Evolutionary conservation across 2,113 vertebrate genomes (phyloP), one percentile per base, ranked within the genome.

Genomic region (Laterallus jamaicensis): DNA sequence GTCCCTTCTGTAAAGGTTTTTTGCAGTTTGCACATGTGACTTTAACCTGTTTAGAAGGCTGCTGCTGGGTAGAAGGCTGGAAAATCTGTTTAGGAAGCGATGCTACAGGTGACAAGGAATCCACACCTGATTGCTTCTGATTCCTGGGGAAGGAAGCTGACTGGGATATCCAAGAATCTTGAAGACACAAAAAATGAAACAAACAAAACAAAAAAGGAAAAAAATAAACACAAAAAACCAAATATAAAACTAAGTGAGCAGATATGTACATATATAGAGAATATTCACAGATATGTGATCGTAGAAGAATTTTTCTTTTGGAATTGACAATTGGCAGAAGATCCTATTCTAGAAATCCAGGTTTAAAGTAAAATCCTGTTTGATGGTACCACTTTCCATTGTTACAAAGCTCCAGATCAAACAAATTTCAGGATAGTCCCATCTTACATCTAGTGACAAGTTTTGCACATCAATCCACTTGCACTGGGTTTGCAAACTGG

Each of bases 101-200:
- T 91, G 99, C 99, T 96, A 99, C 99, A 58, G 99, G 97, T 74
- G 99, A 99, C 39, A 99, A 97, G 69, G 99, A 99, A 98, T 99
- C 99, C 81, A 99, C 99, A 42, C 99, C 99, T 29, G 98, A 98
- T 81, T 99, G 99, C 86, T 99, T 99, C 97, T 99, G 99, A 97
- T 99, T 99, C 69, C 99, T 99, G 44, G 99, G 99, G 93, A 99
- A 99, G 64, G 99, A 99, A 67, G 99, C 99, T 16, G 99, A 99
- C 94, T 99, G 99, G 71, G 99, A 99, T 96, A 99, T 99, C 99
- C 99, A 99, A 37, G 98, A 99, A 98, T 99, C 99, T 99, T 95
- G 75, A 98, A 97, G 95, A 96, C 44, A 97, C 97, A 97, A 68
- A 69, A 19, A 73, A 9, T 17, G 67, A 35, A 26, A 96, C 59